A percentile compares a stretch with the other conserved stretches of the same genome.
Evolutionary conservation across 2,113 vertebrate species (phyloP).

Genomic region (Andinoacara biseriatus): DNA sequence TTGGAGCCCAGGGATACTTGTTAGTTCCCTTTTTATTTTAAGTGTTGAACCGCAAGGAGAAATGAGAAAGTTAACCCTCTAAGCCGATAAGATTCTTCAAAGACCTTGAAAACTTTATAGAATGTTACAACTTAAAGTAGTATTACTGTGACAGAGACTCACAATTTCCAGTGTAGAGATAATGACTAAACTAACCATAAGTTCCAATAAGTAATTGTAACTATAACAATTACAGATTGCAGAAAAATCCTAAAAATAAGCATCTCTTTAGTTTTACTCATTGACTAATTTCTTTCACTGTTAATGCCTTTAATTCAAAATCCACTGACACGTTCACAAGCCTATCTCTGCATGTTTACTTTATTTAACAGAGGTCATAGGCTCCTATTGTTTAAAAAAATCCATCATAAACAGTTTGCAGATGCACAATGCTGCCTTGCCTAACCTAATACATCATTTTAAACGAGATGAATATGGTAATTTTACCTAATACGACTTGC

Average conservation of each 20-base stretch:
- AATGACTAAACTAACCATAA: not conserved
- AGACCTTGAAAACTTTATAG: not conserved
- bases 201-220: not conserved
- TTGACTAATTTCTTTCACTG: not conserved
- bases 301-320: not conserved
- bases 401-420: constrained; percentile 14
- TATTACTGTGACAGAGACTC: not conserved
- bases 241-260: not conserved
- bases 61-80: not conserved
- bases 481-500: constrained; percentile 10
- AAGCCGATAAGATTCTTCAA: not conserved
- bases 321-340: not conserved
- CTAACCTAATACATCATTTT: constrained; percentile 39
- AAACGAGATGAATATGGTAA: constrained; percentile 28
- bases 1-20: not conserved
- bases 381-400: not conserved
- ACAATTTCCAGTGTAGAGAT: not conserved
- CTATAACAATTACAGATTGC: not conserved
- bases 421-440: constrained; percentile 8
- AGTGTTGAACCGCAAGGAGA: not conserved
- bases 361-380: constrained; percentile 7
- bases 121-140: not conserved
- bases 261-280: not conserved
- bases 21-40: not conserved
- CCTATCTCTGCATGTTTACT: not conserved